Percentiles rank a stretch among this genome's conserved stretches.
Evolutionary conservation across 2,888 invertebrate species (phyloP).

Genomic region (Malthinus seriepunctatus): DNA sequence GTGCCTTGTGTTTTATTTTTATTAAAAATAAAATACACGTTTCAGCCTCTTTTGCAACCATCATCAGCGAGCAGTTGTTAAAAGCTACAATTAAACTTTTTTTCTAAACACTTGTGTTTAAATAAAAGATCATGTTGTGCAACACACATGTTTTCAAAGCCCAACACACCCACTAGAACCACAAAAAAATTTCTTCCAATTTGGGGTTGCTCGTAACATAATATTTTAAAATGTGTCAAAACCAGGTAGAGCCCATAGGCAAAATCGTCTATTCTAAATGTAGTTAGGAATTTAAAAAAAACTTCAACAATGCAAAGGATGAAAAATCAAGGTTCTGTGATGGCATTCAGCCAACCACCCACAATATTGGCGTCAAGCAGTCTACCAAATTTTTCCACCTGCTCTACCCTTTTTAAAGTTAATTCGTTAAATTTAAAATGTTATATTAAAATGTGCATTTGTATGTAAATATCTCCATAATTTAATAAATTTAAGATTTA

Average conservation of each 20-base stretch:
- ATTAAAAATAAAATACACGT: no score
- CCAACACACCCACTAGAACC: no score
- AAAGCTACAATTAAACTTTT: no score
- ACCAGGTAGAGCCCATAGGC: background rate
- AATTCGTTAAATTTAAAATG: background rate
- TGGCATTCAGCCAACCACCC: constrained; percentile 17
- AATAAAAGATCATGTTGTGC: no score
- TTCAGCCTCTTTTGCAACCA: no score
- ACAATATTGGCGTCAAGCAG: constrained; percentile 18
- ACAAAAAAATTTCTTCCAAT: no score
- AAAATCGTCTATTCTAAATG: background rate
- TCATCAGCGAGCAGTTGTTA: no score
- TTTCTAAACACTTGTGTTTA: no score
- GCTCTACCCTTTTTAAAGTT: background rate
- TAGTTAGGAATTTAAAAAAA: background rate
- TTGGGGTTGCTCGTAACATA: background rate
- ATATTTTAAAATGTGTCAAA: constrained; percentile 1
- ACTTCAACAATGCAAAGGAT: no score
- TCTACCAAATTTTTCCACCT: constrained; percentile 14
- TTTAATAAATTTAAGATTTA: background rate
- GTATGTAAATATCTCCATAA: no score
- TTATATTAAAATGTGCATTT: background rate
- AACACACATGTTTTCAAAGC: no score
- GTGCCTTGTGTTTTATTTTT: no score
- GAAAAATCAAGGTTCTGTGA: constrained; percentile 1